phyloP scores from a whole-genome alignment of 2,113 vertebrate species.

The Melierax canorus region DNA sequence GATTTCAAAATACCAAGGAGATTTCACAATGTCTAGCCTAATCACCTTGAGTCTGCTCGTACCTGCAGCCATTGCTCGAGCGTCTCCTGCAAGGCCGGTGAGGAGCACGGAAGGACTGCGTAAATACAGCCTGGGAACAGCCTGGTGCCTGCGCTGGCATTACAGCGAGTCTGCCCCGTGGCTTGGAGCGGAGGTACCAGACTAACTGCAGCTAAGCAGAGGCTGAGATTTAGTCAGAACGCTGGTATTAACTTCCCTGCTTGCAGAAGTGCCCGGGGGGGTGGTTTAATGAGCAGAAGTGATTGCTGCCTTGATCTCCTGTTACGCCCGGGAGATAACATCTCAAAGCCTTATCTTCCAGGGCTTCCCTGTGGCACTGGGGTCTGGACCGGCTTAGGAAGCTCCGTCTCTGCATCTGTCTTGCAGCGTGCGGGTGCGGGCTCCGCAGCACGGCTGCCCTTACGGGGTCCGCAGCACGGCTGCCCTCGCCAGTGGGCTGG shows the following conservation, averaged over 20 bases:
- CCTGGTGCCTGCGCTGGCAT: background rate
- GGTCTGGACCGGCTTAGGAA: background rate
- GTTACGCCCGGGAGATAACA: background rate
- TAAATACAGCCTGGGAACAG: background rate
- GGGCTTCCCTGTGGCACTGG: background rate
- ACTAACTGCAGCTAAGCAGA: background rate
- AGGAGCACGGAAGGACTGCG: background rate
- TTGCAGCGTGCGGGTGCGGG: fast-evolving
- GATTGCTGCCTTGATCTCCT: background rate
- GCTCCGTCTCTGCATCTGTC: background rate
- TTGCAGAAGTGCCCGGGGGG: background rate
- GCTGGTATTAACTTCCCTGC: background rate
- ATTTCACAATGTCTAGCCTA: background rate
- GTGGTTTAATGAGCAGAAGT: background rate
- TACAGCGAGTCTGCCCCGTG: fast-evolving
- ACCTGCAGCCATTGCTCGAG: background rate
- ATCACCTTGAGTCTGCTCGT: background rate
- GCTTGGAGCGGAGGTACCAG: background rate
- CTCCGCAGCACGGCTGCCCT: background rate
- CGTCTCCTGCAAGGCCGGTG: background rate
- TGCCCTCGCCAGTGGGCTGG: fast-evolving
- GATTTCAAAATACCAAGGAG: background rate
- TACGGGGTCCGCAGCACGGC: too few species aligned
- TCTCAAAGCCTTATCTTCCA: fast-evolving
- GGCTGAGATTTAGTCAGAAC: background rate